phyloP scores from a whole-genome alignment of 2,797 vertebrate species.

The Poliocrania exsul region DNA sequence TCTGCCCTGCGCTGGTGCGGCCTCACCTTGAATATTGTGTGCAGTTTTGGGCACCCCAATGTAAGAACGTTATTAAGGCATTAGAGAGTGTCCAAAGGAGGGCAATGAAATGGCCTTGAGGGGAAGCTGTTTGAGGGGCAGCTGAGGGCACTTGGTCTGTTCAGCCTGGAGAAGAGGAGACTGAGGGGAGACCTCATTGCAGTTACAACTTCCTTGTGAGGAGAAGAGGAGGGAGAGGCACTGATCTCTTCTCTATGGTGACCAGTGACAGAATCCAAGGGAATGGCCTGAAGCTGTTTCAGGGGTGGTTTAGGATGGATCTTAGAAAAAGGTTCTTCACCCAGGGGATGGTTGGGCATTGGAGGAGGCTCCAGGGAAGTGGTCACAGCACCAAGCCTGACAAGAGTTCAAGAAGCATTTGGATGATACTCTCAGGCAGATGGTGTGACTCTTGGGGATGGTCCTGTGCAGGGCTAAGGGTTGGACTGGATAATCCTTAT shows the following conservation, averaged over 20 bases:
- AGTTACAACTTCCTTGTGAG: background rate
- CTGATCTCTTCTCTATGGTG: background rate
- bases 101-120: background rate
- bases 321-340: background rate
- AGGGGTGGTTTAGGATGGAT: background rate
- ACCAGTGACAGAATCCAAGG: background rate
- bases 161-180: background rate
- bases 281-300: background rate
- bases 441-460: background rate
- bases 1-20: background rate
- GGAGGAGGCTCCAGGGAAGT: background rate
- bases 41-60: background rate
- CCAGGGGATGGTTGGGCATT: too few species aligned
- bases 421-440: too few species aligned
- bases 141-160: background rate
- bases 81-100: background rate
- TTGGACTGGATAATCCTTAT: background rate
- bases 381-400: background rate
- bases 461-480: background rate
- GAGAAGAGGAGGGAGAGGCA: background rate
- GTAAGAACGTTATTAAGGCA: background rate
- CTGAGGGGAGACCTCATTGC: background rate
- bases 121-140: fast-evolving
- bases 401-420: background rate
- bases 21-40: background rate